These are phyloP conservation scores for Lithobates sylvaticus DNA, from an alignment of 2,797 vertebrate species.

Conservation along the genomic window DNA sequence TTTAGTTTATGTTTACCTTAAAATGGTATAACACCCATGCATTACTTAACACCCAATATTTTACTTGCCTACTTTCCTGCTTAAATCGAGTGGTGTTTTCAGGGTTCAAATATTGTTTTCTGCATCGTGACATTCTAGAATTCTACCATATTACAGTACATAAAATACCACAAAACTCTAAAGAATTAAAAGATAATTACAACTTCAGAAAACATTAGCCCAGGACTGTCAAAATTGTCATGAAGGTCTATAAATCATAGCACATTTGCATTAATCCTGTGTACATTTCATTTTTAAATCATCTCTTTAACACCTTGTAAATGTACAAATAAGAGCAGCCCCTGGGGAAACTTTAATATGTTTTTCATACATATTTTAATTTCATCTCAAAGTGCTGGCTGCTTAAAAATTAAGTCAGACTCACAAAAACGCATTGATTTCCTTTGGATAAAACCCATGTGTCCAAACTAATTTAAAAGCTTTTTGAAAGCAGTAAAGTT, in stretches of 20 bases:
- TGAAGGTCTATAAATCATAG: constrained; percentile 90
- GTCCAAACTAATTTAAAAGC: constrained; percentile 85
- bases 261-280: constrained; percentile 79
- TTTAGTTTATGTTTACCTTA: too few relatives aligned
- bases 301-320: constrained; percentile 84
- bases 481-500: constrained; percentile 79
- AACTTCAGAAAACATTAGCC: constrained; percentile 84
- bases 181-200: constrained; percentile 93
- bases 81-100: constrained; percentile 68
- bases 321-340: constrained; percentile 82
- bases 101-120: constrained; percentile 57
- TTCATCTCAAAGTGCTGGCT: constrained; percentile 84
- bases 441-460: constrained; percentile 87
- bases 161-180: constrained; percentile 82
- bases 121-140: constrained; percentile 73
- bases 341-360: constrained; percentile 87
- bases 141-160: constrained; percentile 79
- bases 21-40: too few relatives aligned
- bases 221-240: constrained; percentile 89
- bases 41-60: neutral
- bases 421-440: constrained; percentile 93
- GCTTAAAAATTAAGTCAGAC: constrained; percentile 85
- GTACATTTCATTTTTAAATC: constrained; percentile 80
- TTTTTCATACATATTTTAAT: constrained; percentile 95
- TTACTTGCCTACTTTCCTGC: constrained; percentile 63